phyloP scores from a whole-genome alignment of 30 jellyfish, hydroid and myxozoan species.

The Morbakka virulenta region DNA sequence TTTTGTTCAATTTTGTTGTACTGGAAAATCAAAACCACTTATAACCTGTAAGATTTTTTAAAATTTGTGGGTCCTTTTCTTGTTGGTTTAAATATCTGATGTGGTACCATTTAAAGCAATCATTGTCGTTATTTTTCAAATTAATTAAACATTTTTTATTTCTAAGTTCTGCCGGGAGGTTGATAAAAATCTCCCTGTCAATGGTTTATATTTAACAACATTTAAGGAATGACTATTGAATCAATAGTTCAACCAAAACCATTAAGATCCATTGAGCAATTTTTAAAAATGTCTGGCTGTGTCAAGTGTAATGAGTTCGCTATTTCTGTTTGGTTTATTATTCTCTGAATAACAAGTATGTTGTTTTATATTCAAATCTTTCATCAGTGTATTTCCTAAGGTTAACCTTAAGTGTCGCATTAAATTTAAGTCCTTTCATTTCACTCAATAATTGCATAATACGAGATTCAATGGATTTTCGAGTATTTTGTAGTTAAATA shows the following conservation, averaged over 20 bases:
- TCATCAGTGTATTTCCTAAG: background rate
- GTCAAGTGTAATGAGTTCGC: background rate
- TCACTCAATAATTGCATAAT: background rate
- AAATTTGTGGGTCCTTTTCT: too few relatives aligned
- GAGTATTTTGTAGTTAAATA: constrained; percentile 12
- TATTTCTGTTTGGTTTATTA: background rate
- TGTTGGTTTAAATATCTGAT: too few relatives aligned
- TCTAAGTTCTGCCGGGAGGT: constrained; percentile 11
- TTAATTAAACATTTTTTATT: too few relatives aligned
- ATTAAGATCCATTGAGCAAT: constrained; percentile 6
- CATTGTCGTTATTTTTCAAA: too few relatives aligned
- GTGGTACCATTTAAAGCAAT: too few relatives aligned
- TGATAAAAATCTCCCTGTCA: constrained; percentile 34
- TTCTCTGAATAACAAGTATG: constrained; percentile 11
- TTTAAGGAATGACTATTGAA: too few relatives aligned
- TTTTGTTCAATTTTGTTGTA: constrained; percentile 11
- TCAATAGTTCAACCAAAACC: constrained; percentile 28
- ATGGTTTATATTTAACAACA: too few relatives aligned
- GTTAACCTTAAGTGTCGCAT: constrained; percentile 5
- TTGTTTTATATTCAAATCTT: background rate
- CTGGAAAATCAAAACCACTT: constrained; percentile 48
- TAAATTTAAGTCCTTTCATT: too few relatives aligned
- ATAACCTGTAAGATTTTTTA: constrained; percentile 26
- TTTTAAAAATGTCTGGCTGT: background rate
- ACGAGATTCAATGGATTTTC: constrained; percentile 9